A percentile compares a stretch with the other conserved stretches of the same genome.
Evolutionary conservation across 2,888 invertebrate genomes (phyloP).

Genomic region (Diarsia brunnea): DNA sequence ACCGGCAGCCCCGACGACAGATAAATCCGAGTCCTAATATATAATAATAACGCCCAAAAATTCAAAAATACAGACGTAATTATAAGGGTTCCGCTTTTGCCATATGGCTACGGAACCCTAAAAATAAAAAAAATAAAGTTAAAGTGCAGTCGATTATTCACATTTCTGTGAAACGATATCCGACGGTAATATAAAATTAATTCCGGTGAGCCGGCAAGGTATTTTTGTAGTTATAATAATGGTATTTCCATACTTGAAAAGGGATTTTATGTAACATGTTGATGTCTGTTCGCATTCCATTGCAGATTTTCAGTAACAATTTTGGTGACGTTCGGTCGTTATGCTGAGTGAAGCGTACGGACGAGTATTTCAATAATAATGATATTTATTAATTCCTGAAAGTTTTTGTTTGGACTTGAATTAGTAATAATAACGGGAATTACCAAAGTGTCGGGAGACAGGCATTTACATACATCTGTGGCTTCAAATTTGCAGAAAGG

Average conservation of each 20-base stretch:
- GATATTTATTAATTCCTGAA: constrained; percentile 43
- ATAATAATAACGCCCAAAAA: background rate
- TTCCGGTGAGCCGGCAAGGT: constrained; percentile 49
- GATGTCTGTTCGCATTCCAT: constrained; percentile 32
- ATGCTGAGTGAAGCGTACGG: constrained; percentile 36
- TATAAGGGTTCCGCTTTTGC: background rate
- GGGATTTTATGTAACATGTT: background rate
- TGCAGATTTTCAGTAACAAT: constrained; percentile 46
- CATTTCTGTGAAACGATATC: constrained; percentile 63
- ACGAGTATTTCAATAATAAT: background rate
- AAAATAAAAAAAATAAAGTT: background rate
- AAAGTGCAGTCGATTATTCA: constrained; percentile 51
- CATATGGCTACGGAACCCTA: background rate
- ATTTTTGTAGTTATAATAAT: constrained; percentile 48
- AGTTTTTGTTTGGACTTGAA: constrained; percentile 13
- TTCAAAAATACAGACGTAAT: background rate
- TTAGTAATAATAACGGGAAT: constrained; percentile 15
- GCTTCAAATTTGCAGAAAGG: background rate
- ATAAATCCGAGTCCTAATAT: background rate
- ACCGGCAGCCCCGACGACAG: too few species aligned
- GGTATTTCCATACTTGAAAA: constrained; percentile 43
- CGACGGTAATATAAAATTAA: constrained; percentile 34
- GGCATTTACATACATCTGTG: background rate
- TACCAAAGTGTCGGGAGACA: background rate
- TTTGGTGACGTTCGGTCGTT: constrained; percentile 29